A percentile compares a stretch with the other conserved stretches of the same genome.
phyloP scores from a whole-genome alignment of 2,113 vertebrate species.

The Chloropsis cyanopogon region DNA sequence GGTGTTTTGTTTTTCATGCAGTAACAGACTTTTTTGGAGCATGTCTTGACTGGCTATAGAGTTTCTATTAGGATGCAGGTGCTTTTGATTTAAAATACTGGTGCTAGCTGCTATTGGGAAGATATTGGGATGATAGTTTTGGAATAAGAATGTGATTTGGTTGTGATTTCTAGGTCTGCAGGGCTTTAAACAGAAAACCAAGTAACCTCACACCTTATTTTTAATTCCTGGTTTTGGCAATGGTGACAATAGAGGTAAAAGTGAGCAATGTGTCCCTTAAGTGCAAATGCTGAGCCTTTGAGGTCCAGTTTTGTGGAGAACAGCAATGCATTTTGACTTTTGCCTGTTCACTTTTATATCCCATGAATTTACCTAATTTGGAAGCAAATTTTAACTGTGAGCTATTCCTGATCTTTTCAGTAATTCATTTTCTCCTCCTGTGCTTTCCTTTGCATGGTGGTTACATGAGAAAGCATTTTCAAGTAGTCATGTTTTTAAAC shows the following conservation, averaged over 20 bases:
- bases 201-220: accelerated
- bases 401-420: background rate
- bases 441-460: background rate
- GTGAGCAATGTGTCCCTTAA: background rate
- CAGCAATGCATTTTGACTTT: background rate
- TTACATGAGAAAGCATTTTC: background rate
- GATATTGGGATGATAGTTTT: background rate
- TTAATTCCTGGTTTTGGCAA: background rate
- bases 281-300: background rate
- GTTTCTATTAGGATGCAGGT: background rate
- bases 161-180: background rate
- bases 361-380: background rate
- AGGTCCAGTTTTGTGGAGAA: background rate
- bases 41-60: background rate
- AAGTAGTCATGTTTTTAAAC: background rate
- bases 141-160: background rate
- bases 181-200: background rate
- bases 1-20: background rate
- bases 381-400: background rate
- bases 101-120: background rate
- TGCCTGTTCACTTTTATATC: background rate
- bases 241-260: background rate
- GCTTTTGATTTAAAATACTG: background rate
- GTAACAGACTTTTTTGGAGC: background rate
- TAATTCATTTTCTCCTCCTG: background rate